phyloP scores from a whole-genome alignment of 2,797 vertebrate genomes.

The Silurus aristotelis region DNA sequence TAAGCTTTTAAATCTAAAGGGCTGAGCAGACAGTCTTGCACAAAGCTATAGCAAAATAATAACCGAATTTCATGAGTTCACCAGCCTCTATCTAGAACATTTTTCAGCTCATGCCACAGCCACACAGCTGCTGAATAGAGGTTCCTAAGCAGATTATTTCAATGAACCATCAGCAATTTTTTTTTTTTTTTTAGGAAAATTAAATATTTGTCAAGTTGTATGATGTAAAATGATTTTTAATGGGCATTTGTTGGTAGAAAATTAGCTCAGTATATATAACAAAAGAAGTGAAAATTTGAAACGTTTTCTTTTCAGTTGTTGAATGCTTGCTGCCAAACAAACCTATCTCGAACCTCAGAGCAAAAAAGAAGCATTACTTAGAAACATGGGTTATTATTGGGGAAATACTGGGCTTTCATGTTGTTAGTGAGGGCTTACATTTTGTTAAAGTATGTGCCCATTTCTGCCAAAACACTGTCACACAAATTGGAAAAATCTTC shows the following conservation, averaged over 20 bases:
- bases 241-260: background rate
- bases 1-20: conserved; percentile 15
- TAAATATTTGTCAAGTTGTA: background rate
- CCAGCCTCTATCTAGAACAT: background rate
- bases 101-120: background rate
- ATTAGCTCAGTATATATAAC: too few relatives aligned
- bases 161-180: background rate
- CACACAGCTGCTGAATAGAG: background rate
- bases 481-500: background rate
- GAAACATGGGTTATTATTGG: background rate
- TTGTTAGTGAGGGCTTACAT: background rate
- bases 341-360: background rate
- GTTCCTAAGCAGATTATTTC: conserved; percentile 12
- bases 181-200: background rate
- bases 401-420: background rate
- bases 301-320: too few relatives aligned
- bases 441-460: background rate
- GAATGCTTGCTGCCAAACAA: background rate
- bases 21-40: conserved; percentile 15
- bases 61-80: background rate
- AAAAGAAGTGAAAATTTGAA: background rate
- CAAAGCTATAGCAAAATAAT: background rate
- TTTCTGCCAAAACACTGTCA: background rate
- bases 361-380: background rate
- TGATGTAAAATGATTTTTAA: background rate